Evolutionary conservation across 2,888 invertebrate species (phyloP).

Genomic region (Melieria picta): DNA sequence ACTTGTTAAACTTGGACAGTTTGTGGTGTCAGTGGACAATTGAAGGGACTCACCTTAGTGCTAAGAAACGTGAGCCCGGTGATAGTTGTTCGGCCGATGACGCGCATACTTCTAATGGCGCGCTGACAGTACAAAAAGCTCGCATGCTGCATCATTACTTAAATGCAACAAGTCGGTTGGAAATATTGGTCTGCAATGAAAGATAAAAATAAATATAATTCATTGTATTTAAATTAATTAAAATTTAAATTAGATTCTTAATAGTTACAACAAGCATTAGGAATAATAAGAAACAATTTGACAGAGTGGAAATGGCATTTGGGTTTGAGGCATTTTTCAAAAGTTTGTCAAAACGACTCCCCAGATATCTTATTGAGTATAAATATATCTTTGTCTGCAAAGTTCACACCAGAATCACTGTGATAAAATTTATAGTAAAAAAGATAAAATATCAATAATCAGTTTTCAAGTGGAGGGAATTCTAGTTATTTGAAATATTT

Average conservation of each 20-base stretch:
- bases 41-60: slow-evolving; percentile 66
- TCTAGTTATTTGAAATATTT: no score
- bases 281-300: neutral
- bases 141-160: slow-evolving; percentile 72
- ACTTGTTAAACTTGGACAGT: neutral
- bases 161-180: slow-evolving; percentile 65
- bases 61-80: slow-evolving; percentile 72
- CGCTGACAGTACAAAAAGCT: slow-evolving; percentile 83
- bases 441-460: no score
- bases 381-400: no score
- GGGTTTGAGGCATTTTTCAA: neutral
- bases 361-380: neutral
- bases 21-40: slow-evolving; percentile 1
- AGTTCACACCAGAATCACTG: no score
- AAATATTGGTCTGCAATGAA: slow-evolving; percentile 64
- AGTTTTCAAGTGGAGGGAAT: no score
- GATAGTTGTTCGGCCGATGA: slow-evolving; percentile 70
- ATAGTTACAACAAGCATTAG: neutral
- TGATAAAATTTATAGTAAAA: no score
- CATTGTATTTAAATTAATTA: neutral
- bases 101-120: slow-evolving; percentile 81
- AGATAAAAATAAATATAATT: slow-evolving; percentile 29
- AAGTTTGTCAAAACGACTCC: neutral
- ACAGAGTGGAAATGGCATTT: neutral
- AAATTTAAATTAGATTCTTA: neutral